These are phyloP conservation scores for Sapajus apella DNA, from an alignment of 2,113 vertebrate genomes.

Conservation along the genomic window DNA sequence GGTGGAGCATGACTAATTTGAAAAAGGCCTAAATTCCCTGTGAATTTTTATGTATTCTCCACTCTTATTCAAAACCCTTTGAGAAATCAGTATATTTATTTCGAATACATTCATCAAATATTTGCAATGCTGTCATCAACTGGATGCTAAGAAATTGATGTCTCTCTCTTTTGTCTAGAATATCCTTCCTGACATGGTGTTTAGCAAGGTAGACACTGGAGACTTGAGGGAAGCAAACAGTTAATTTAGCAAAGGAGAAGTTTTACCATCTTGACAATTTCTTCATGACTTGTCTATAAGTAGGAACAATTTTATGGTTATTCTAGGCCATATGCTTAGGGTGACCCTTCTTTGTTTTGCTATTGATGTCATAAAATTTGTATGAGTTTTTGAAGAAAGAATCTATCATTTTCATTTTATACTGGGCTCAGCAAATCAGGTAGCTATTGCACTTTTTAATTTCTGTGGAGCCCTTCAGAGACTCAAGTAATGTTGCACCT, in stretches of 20 bases:
- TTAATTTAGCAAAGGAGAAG: neutral
- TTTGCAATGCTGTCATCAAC: neutral
- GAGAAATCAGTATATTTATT: neutral
- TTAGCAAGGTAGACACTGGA: neutral
- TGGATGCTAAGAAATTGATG: neutral
- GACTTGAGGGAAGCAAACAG: neutral
- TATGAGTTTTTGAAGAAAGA: neutral
- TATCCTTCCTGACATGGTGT: neutral
- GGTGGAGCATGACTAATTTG: neutral
- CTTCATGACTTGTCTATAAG: neutral
- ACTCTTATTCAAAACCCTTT: neutral
- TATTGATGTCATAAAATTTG: neutral
- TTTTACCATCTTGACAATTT: neutral
- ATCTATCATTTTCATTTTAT: neutral
- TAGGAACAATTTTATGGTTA: neutral
- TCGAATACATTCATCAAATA: conserved; percentile 28
- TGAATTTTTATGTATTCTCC: neutral
- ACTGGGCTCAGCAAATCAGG: neutral
- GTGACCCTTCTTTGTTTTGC: neutral
- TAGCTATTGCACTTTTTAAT: neutral
- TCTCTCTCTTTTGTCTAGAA: neutral
- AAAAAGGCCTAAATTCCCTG: neutral
- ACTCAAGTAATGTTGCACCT: neutral
- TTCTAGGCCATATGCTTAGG: neutral
- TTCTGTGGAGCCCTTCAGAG: neutral